Percentiles rank a stretch among this genome's conserved stretches.
phyloP scores from a whole-genome alignment of 2,113 vertebrate species.

The Myodes glareolus region DNA sequence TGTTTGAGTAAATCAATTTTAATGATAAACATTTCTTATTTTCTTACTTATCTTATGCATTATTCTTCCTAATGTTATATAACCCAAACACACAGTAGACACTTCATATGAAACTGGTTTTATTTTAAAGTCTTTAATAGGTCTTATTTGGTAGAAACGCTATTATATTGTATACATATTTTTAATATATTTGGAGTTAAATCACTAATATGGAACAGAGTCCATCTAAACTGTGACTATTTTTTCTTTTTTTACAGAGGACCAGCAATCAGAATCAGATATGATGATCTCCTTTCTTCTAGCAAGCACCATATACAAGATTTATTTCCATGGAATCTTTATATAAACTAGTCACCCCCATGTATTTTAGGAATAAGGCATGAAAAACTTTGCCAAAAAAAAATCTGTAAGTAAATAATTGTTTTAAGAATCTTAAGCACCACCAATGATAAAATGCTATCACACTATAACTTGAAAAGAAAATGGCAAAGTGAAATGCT shows the following conservation, averaged over 20 bases:
- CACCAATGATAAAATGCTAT: not conserved
- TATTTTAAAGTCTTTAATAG: not conserved
- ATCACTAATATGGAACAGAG: not conserved
- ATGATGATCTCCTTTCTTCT: not conserved
- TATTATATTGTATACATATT: not conserved
- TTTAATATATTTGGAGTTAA: not conserved
- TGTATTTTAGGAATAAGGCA: not conserved
- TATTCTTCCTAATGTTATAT: not conserved
- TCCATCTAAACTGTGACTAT: not conserved
- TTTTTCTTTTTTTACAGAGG: not conserved
- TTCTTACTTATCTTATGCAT: not conserved
- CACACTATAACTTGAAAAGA: not conserved
- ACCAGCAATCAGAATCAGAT: not conserved
- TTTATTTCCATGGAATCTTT: not conserved
- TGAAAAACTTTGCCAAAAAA: not conserved
- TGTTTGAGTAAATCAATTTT: slow-evolving; percentile 47
- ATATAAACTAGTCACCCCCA: not conserved
- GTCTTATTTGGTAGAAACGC: not conserved
- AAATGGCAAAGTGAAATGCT: not conserved
- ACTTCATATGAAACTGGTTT: not conserved
- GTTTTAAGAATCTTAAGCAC: not conserved
- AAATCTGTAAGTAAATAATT: not conserved
- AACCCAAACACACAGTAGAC: not conserved
- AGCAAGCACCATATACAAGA: not conserved
- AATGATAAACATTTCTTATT: not conserved